Base-by-base conservation (phyloP, 2,888 invertebrate genomes). In the Ephialtes manifestator region DNA sequence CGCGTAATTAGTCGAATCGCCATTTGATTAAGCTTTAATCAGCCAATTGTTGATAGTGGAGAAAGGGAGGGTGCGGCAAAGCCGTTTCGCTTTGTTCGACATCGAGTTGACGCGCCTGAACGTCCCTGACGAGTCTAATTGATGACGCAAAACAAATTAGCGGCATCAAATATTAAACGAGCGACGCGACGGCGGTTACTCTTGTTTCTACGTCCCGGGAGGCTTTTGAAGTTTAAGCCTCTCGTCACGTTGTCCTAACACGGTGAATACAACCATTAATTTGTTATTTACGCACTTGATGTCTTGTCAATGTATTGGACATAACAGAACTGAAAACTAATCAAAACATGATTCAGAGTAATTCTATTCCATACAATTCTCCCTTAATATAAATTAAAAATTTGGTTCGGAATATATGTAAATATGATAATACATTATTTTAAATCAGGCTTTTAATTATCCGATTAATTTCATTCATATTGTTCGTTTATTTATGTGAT, bases 1-100 rank as follows among this genome's bases (percentile, higher is more conserved):
- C 65, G 71, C 82, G 84, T 87, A 90, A 90, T 92, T 90, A 90
- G 80, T 88, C 87, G 83, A 85, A 84, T 89, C 88, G 75, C 86
- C 84, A 87, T 88, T 82, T 85, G 89, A 89, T 92, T 88, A 89
- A 89, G 81, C 87, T 89, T 87, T 88, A 89, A 91, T 91, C 88
- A 87, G 85, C 80, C 87, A 87, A 90, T 89, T 83, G 88, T 87
- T 83, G 84, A 84, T 85, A 85, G 86, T 63, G 24, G 48, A 63
- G 46, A n/a, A 63, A 55, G 28, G 78, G 43, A 48, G 75, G 58
- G 67, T 48, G 67, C 65, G 55, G 75, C 71, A 65, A 79, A 79
- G 67, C 85, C 79, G 67, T 76, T 85, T 83, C 85, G 65, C 85
- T 85, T 85, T 83, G 85, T 85, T 76, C 79, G 70, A n/a, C 63